These are phyloP conservation scores for Phalacrocorax brasilianus DNA, from an alignment of 2,113 vertebrate species.

Conservation along the genomic window DNA sequence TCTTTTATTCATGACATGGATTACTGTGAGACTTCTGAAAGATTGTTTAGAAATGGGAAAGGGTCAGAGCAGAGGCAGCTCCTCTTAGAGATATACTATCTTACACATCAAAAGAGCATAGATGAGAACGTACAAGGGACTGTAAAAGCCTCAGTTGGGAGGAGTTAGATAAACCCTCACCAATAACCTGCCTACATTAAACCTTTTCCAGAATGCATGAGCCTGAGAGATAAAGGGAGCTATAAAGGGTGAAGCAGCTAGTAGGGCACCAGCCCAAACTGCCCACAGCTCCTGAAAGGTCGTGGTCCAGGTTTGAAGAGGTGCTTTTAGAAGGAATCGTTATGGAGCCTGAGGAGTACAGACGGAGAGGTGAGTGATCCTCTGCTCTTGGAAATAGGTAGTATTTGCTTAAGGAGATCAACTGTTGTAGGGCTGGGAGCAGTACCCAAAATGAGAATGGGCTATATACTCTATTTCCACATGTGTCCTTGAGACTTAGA, in stretches of 20 bases:
- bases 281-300: background rate
- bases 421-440: background rate
- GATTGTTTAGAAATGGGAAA: background rate
- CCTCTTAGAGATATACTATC: background rate
- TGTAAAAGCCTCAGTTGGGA: constrained; percentile 12
- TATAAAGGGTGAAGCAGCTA: constrained; percentile 58
- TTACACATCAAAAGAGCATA: constrained; percentile 63
- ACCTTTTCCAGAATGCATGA: constrained; percentile 29
- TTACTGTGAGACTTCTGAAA: background rate
- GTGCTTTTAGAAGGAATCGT: background rate
- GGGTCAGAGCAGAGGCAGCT: background rate
- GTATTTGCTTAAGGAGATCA: background rate
- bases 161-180: constrained; percentile 49
- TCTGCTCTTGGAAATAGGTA: background rate
- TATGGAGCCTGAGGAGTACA: constrained; percentile 76
- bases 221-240: constrained; percentile 48
- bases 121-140: background rate
- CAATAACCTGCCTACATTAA: constrained; percentile 58
- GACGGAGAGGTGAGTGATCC: constrained; percentile 72
- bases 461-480: background rate
- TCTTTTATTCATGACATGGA: background rate
- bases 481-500: background rate
- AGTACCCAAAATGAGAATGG: background rate
- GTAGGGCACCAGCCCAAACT: background rate
- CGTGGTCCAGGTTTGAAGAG: background rate